Evolutionary conservation across 37 sponge, comb jelly and placozoan species (phyloP).

Genomic region (Trichoplax adhaerens): DNA sequence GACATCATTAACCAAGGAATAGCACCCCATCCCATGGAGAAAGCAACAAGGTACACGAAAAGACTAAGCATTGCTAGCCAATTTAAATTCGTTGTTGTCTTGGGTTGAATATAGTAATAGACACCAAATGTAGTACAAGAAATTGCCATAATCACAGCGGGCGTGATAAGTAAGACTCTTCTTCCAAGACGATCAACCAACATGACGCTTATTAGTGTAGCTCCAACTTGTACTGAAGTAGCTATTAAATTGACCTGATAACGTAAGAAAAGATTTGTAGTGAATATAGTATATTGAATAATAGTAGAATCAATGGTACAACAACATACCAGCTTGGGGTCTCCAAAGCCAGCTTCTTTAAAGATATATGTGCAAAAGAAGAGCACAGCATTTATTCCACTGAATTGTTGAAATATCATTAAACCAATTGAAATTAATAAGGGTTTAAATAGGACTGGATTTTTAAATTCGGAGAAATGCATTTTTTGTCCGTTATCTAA

Average conservation of each 20-base stretch:
- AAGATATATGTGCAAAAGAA: constrained; percentile 37
- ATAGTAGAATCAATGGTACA: constrained; percentile 8
- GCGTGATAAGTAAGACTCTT: constrained; percentile 22
- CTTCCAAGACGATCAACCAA: constrained; percentile 52
- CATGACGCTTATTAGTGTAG: constrained; percentile 30
- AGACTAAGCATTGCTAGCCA: constrained; percentile 22
- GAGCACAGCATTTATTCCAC: constrained; percentile 54
- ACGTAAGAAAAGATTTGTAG: neutral
- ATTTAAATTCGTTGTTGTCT: neutral
- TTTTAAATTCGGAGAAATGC: constrained; percentile 11
- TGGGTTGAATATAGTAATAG: neutral
- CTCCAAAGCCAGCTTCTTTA: constrained; percentile 10
- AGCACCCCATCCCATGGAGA: constrained; percentile 64
- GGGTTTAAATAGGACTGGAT: constrained; percentile 11
- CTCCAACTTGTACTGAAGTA: constrained; percentile 13
- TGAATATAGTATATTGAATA: neutral
- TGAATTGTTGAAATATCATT: constrained; percentile 57
- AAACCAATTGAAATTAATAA: constrained; percentile 13
- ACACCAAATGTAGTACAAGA: neutral
- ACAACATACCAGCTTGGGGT: neutral
- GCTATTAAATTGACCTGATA: neutral
- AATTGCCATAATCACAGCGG: constrained; percentile 22
- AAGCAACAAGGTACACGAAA: constrained; percentile 32
- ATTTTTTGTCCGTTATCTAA: constrained; percentile 1
- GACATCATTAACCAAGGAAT: constrained; percentile 63